Base-by-base conservation (phyloP, 2,888 invertebrate species). In the Diaperis boleti region DNA sequence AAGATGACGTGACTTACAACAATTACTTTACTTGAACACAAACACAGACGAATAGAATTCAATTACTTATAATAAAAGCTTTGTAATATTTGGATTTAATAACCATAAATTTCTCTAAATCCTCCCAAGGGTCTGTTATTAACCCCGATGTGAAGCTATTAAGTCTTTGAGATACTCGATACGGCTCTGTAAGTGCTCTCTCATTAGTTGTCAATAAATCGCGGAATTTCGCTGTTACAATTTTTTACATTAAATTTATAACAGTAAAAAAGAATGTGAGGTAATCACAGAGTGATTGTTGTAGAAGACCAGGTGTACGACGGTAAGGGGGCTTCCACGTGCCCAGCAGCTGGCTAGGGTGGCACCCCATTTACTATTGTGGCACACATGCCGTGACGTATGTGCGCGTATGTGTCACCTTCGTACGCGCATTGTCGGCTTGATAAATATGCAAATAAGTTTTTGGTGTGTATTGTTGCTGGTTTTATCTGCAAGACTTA, bases 321-420 rank as follows among this genome's bases (percentile, higher is more conserved):
- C 44, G 37, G 67, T 62, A 62, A 63, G 69, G 72, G 73, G 69
- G 65, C 66, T 69, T 72, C 73, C 74, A 74, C 74, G 74, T 74
- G 74, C 73, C 74, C 68, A 69, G 73, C 78, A 78, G 78, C 78
- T 78, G 78, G 68, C 71, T 71, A 73, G 77, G 78, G 76, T 74
- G 69, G 70, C 71, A 75, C 78, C 79, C 79, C 74, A 73, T 72
- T 62, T 64, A 62, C 69, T 72, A 71, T 73, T 72, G 73, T 65
- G 65, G 74, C 74, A 74, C 77, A 76, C 77, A 78, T 78, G 78
- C 76, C 77, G 73, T 76, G 76, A 76, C 77, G 78, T 76, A 74
- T 71, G 75, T 69, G 66, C 66, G 71, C 72, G 71, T 75, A 74
- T 75, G 75, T 76, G 75, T 75, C 76, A 74, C 75, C 74, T 76